These are phyloP conservation scores for Ceuthmochares aereus DNA, from an alignment of 2,113 vertebrate species.

Conservation along the genomic window DNA sequence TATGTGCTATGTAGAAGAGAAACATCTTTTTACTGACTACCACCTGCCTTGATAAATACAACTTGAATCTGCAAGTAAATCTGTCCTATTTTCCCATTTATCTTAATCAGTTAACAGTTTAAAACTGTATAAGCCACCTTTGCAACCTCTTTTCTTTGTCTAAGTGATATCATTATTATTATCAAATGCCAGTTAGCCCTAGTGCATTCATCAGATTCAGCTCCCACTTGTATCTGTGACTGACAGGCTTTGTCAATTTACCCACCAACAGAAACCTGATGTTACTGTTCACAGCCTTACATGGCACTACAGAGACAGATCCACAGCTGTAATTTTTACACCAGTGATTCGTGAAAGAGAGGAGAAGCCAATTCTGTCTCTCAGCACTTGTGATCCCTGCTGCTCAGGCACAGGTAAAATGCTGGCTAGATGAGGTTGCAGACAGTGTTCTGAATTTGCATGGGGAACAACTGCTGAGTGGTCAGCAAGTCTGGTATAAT, in stretches of 20 bases:
- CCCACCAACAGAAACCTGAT: not conserved
- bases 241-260: not conserved
- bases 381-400: not conserved
- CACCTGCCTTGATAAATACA: not conserved
- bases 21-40: not conserved
- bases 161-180: not conserved
- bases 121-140: not conserved
- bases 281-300: not conserved
- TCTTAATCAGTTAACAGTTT: not conserved
- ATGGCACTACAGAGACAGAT: not conserved
- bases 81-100: not conserved
- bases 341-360: not conserved
- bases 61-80: not conserved
- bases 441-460: not conserved
- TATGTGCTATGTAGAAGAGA: not conserved
- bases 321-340: not conserved
- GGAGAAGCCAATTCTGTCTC: not conserved
- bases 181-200: not conserved
- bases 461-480: not conserved
- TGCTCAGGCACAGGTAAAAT: not conserved
- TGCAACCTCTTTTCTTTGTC: not conserved
- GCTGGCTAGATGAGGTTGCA: not conserved
- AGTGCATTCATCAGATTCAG: accelerated
- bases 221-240: not conserved
- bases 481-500: not conserved